Conservation (phyloP, 2,113 vertebrate genomes). For the Scophthalmus maximus region DNA sequence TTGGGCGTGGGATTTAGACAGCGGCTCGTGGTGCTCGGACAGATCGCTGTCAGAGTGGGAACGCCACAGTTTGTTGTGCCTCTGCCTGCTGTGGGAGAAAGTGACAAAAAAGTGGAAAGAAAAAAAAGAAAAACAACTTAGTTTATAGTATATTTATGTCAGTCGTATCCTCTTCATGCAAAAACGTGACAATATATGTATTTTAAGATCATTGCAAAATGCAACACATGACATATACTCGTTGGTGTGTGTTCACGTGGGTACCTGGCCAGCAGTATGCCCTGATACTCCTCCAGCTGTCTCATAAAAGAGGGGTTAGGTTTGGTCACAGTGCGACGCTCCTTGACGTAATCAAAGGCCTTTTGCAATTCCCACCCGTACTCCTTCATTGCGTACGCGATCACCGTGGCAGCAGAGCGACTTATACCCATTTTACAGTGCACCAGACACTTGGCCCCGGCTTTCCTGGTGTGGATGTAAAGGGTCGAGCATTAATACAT, state of each 20-base stretch:
- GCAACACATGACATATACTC: too few relatives aligned
- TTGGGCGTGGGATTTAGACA: conserved; percentile 74
- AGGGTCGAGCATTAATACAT: neutral
- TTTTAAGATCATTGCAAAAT: too few relatives aligned
- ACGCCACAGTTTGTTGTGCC: conserved; percentile 95
- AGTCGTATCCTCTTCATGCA: too few relatives aligned
- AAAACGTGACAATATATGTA: too few relatives aligned
- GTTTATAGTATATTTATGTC: too few relatives aligned
- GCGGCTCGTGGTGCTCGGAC: conserved; percentile 90
- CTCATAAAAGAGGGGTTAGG: conserved; percentile 98
- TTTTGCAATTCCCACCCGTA: conserved; percentile 95
- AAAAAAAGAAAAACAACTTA: neutral
- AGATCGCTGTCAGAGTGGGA: conserved; percentile 97
- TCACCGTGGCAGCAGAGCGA: conserved; percentile 96
- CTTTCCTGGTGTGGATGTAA: conserved; percentile 84
- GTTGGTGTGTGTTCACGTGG: neutral
- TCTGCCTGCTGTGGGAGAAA: conserved; percentile 86
- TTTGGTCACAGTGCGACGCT: conserved; percentile 93
- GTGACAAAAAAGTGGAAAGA: conserved; percentile 27
- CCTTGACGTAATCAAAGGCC: conserved; percentile 95
- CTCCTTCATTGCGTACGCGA: conserved; percentile 99
- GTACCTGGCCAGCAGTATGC: conserved; percentile 96
- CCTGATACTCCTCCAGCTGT: conserved; percentile 98
- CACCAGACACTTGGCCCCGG: conserved; percentile 95
- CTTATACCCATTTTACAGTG: conserved; percentile 99